Base-by-base conservation (phyloP, 53 echinoderm and acorn worm genomes). In the Hippasteria phrygiana region DNA sequence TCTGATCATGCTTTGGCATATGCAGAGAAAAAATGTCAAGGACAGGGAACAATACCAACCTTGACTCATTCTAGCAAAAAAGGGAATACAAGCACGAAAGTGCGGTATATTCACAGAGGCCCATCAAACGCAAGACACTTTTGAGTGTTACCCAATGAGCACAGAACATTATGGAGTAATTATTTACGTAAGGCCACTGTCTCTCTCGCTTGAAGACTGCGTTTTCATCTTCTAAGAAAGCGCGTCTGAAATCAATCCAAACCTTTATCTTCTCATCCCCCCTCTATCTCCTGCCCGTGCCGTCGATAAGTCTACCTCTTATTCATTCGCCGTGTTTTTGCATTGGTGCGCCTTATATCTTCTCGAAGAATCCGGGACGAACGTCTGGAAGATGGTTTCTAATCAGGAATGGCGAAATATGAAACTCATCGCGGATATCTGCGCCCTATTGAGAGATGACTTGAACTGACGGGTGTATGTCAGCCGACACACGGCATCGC, bases 361-460 rank as follows among this genome's bases (percentile, higher is more conserved):
- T 13, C 67, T 28, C 34, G 33, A 72, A 37, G 72, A 72, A 72
- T 40, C 72, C 41, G 24, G n/a, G 18, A 37, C 24, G 72, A 42
- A 72, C 41, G 42, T 72, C 72, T 42, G 39, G 32, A 27, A 63
- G 29, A 63, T 63, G 32, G 18, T 64, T 37, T 62, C 4, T 63
- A 64, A 81, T 81, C 81, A 81, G 32, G 4, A 29, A 43, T n/a
- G 38, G 46, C 40, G 65, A 81, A 81, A 81, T 28, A 43, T 41
- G 63, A 81, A 26, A 65, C 81, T 40, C 20, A 64, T 64, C 28
- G 17, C 32, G 5, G 81, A 78, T 28, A 39, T 16, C 13, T 36
- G 8, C 24, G 39, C 62, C 24, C 29, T 16, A 43, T 40, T 81
- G 65, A 65, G 43, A 63, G 41, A 45, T 66, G 81, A 41, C 64